These are phyloP conservation scores for Erebia palarica DNA, from an alignment of 2,888 invertebrate species.

Conservation along the genomic window DNA sequence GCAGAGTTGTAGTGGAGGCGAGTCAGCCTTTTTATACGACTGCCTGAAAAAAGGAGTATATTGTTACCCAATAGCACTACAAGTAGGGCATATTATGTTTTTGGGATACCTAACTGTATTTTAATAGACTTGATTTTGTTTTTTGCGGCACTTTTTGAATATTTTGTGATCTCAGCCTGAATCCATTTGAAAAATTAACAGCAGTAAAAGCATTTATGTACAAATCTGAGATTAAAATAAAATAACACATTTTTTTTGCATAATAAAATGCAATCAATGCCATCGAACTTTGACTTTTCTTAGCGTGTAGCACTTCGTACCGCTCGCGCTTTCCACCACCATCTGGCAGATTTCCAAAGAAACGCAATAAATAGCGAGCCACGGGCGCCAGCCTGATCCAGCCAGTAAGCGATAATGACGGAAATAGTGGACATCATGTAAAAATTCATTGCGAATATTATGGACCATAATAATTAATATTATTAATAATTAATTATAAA, in stretches of 20 bases:
- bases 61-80: too few relatives aligned
- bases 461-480: not conserved
- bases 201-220: not conserved
- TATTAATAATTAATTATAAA: too few relatives aligned
- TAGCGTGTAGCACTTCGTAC: slow-evolving; percentile 42
- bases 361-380: slow-evolving; percentile 72
- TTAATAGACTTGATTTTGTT: too few relatives aligned
- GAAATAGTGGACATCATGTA: slow-evolving; percentile 57
- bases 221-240: slow-evolving; percentile 1
- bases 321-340: slow-evolving; percentile 55
- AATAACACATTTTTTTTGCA: not conserved
- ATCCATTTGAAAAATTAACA: not conserved
- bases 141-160: not conserved
- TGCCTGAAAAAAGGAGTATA: too few relatives aligned
- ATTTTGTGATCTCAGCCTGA: not conserved
- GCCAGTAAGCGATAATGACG: slow-evolving; percentile 59
- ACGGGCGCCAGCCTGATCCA: slow-evolving; percentile 68
- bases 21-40: too few relatives aligned
- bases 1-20: too few relatives aligned
- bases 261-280: slow-evolving; percentile 47
- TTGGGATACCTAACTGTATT: too few relatives aligned
- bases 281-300: slow-evolving; percentile 78
- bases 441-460: slow-evolving; percentile 38
- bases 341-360: slow-evolving; percentile 69
- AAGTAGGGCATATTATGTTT: too few relatives aligned